Percentiles rank a stretch among this genome's conserved stretches.
Conservation (phyloP, 2,113 vertebrate genomes). For the Eublepharis macularius region DNA sequence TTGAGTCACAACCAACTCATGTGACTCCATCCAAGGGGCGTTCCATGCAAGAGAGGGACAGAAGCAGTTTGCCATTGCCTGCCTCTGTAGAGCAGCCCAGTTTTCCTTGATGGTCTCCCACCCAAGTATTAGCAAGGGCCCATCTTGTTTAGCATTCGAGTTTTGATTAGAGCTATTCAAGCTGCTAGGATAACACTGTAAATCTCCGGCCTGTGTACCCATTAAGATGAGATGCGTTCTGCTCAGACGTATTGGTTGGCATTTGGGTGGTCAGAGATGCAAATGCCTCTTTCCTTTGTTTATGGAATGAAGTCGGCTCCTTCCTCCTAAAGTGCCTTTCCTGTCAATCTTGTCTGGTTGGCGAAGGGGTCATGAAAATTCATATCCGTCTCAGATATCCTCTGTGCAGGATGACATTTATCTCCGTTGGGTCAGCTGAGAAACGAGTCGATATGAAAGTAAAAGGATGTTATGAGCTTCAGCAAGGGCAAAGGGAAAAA, state of each 20-base stretch:
- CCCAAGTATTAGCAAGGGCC: too few species aligned
- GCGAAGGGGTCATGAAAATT: slow-evolving; percentile 49
- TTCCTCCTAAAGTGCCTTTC: slow-evolving; percentile 27
- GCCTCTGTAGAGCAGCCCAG: not conserved
- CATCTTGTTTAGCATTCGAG: too few species aligned
- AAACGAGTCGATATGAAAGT: slow-evolving; percentile 13
- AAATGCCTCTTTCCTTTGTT: slow-evolving; percentile 7
- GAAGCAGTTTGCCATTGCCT: too few species aligned
- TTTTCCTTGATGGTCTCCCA: too few species aligned
- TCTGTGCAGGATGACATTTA: not conserved
- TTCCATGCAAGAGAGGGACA: too few species aligned
- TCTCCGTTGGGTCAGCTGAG: slow-evolving; percentile 30
- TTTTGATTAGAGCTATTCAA: too few species aligned
- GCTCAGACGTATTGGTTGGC: slow-evolving; percentile 19
- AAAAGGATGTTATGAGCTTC: slow-evolving; percentile 23
- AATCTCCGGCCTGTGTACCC: not conserved
- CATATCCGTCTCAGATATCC: not conserved
- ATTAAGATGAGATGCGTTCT: slow-evolving; percentile 35
- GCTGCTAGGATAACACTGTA: too few species aligned
- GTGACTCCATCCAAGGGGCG: too few species aligned
- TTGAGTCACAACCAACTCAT: too few species aligned
- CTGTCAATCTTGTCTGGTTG: slow-evolving; percentile 23
- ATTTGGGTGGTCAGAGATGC: slow-evolving; percentile 18
- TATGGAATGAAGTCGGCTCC: not conserved
- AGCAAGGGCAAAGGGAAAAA: slow-evolving; percentile 10